Conservation (phyloP, 2,797 vertebrate species). For the Sylvia borin region DNA sequence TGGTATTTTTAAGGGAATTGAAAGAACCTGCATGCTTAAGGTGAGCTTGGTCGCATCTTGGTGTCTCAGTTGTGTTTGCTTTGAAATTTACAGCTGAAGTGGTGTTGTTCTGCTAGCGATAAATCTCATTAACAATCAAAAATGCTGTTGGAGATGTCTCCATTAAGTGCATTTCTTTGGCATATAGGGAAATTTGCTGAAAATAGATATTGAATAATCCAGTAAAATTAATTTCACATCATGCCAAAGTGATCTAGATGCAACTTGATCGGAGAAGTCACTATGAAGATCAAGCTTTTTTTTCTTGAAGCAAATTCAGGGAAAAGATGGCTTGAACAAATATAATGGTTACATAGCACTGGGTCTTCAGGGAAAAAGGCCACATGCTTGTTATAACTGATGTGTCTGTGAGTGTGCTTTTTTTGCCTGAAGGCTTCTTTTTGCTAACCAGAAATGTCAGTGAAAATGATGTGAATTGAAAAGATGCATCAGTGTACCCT, state of each 20-base stretch:
- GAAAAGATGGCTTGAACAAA: neutral
- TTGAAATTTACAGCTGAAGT: neutral
- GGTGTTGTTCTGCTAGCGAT: neutral
- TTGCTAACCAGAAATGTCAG: conserved; percentile 29
- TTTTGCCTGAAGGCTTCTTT: conserved; percentile 47
- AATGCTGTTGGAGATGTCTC: neutral
- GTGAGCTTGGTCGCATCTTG: neutral
- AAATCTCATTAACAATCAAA: neutral
- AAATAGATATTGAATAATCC: neutral
- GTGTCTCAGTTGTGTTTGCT: neutral
- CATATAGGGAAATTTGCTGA: neutral
- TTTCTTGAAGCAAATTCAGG: neutral
- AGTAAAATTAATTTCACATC: neutral
- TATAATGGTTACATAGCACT: neutral
- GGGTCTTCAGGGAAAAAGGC: neutral
- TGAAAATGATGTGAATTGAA: conserved; percentile 63
- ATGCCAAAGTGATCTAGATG: conserved; percentile 5
- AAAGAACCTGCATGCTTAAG: neutral
- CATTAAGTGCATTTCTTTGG: neutral
- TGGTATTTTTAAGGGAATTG: neutral
- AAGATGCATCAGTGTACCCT: neutral
- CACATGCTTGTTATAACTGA: conserved; percentile 15
- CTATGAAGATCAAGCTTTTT: conserved; percentile 6
- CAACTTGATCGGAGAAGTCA: neutral
- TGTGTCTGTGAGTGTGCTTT: neutral